Conservation (phyloP, 2,113 vertebrate genomes). For the Gymnorhina tibicen region DNA sequence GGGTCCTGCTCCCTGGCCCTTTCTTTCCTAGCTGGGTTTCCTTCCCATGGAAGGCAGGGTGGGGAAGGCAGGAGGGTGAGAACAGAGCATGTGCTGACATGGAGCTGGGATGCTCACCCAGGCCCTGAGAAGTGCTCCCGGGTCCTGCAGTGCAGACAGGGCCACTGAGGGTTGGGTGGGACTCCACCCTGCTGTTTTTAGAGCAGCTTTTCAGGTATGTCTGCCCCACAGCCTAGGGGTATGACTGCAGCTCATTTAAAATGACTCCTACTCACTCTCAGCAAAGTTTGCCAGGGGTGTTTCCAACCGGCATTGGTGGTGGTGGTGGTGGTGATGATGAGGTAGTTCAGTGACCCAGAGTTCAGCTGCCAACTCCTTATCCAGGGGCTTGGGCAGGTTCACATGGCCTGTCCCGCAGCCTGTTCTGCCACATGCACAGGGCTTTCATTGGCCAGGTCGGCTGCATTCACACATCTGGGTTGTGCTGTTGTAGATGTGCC, state of each 20-base stretch:
- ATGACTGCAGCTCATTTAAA: background rate
- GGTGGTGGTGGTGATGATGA: background rate
- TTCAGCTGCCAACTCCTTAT: background rate
- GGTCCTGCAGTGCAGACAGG: background rate
- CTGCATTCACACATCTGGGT: background rate
- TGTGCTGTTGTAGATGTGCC: background rate
- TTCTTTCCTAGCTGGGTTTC: background rate
- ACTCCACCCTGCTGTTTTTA: background rate
- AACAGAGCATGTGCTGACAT: background rate
- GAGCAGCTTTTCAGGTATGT: conserved; percentile 31
- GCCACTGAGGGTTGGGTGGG: background rate
- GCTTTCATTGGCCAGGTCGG: background rate
- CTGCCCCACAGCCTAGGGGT: conserved; percentile 27
- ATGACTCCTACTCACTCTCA: conserved; percentile 3
- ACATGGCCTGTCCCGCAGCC: background rate
- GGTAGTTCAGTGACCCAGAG: background rate
- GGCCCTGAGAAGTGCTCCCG: background rate
- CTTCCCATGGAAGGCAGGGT: background rate
- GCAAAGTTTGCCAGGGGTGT: background rate
- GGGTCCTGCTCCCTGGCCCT: background rate
- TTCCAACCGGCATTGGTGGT: background rate
- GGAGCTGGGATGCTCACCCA: background rate
- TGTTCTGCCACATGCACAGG: background rate
- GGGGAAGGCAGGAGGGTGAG: background rate
- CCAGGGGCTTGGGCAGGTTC: background rate